phyloP scores from a whole-genome alignment of 92 coral and sea anemone genomes.

The Umimayanthus kanabou region DNA sequence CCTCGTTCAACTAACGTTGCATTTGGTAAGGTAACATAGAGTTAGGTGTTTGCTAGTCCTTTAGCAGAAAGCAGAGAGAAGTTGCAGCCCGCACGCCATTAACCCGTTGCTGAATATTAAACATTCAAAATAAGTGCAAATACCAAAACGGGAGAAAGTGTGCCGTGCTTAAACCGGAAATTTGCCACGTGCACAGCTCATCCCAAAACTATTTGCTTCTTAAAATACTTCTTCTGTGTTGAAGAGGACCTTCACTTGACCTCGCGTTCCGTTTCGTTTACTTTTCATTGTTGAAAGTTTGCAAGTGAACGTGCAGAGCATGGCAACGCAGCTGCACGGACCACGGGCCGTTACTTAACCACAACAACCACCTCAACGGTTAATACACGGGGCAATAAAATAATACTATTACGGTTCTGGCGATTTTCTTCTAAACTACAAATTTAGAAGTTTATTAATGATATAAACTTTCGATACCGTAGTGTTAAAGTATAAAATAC shows the following conservation, averaged over 20 bases:
- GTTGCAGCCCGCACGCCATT: no score
- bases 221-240: background rate
- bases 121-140: no score
- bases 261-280: constrained; percentile 27
- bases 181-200: background rate
- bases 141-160: background rate
- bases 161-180: background rate
- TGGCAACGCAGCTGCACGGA: constrained; percentile 24
- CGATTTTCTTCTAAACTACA: background rate
- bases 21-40: no score
- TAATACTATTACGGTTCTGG: background rate
- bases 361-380: background rate
- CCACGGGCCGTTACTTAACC: constrained; percentile 8
- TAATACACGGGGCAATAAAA: background rate
- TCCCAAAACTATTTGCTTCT: background rate
- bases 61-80: no score
- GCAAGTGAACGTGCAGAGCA: constrained; percentile 19
- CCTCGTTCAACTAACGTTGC: no score
- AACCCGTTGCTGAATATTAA: no score
- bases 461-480: background rate
- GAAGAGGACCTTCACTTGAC: constrained; percentile 10
- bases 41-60: no score
- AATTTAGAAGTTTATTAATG: background rate
- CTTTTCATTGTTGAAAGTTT: constrained; percentile 14
- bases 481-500: background rate